A percentile compares a stretch with the other conserved stretches of the same genome.
phyloP scores from a whole-genome alignment of 2,797 vertebrate genomes.

The Enteromius fasciolatus region DNA sequence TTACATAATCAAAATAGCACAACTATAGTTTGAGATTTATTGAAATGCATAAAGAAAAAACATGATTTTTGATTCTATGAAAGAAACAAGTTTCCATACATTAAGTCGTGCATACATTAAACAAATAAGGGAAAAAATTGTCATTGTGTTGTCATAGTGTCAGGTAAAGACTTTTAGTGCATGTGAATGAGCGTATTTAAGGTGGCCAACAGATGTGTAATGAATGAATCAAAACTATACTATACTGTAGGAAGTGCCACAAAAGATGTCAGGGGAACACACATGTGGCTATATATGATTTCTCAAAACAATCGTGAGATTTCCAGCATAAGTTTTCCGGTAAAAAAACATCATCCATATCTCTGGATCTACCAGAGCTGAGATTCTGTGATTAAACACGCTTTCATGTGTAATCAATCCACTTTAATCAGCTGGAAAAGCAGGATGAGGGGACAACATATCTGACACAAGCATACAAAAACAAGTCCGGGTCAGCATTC shows the following conservation, averaged over 20 bases:
- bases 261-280: background rate
- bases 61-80: too few species aligned
- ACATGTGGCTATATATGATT: background rate
- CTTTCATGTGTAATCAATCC: slow-evolving; percentile 63
- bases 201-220: slow-evolving; percentile 13
- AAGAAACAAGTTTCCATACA: background rate
- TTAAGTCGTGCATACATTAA: background rate
- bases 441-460: slow-evolving; percentile 48
- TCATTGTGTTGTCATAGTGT: background rate
- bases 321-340: slow-evolving; percentile 46
- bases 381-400: slow-evolving; percentile 64
- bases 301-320: slow-evolving; percentile 51
- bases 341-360: slow-evolving; percentile 47
- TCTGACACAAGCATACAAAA: slow-evolving; percentile 46
- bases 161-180: background rate
- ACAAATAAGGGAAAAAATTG: background rate
- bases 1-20: too few species aligned
- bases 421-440: slow-evolving; percentile 62
- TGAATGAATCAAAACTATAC: background rate
- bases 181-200: background rate
- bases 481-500: slow-evolving; percentile 48
- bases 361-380: slow-evolving; percentile 63
- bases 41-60: too few species aligned
- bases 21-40: too few species aligned
- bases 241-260: slow-evolving; percentile 13